A percentile compares a stretch with the other conserved stretches of the same genome.
phyloP scores from a whole-genome alignment of 2,797 vertebrate genomes.

The Graptemys geographica region DNA sequence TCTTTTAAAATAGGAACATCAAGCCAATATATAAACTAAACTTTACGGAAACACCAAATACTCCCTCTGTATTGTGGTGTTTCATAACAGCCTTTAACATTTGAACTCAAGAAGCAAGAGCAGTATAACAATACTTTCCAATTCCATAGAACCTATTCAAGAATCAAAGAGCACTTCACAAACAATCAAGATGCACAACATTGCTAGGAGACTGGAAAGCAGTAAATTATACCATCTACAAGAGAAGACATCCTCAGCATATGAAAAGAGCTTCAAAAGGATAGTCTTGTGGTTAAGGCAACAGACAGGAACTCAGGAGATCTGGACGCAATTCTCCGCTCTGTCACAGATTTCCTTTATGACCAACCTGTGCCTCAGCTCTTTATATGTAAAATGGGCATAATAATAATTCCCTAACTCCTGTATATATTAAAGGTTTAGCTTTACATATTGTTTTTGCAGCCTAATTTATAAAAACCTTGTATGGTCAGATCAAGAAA shows the following conservation, averaged over 20 bases:
- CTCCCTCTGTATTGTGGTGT: background rate
- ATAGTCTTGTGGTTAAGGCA: background rate
- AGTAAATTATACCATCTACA: background rate
- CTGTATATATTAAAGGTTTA: background rate
- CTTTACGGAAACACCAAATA: background rate
- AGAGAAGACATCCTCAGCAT: background rate
- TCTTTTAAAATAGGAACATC: background rate
- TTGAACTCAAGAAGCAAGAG: background rate
- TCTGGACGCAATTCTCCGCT: background rate
- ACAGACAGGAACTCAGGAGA: background rate
- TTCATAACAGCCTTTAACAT: background rate
- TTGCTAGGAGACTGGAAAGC: background rate
- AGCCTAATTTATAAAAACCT: background rate
- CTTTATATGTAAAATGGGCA: background rate
- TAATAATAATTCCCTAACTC: background rate
- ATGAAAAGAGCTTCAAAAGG: background rate
- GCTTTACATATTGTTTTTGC: background rate
- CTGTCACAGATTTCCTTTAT: background rate
- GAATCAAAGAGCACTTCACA: background rate
- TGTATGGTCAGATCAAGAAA: fast-evolving
- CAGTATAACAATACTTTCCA: background rate
- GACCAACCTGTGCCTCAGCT: background rate
- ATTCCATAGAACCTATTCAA: background rate
- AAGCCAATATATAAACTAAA: background rate
- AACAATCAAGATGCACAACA: background rate